Evolutionary conservation across 2,888 invertebrate species (phyloP), one percentile per base, ranked within the genome.

Genomic region (Tetrapedia diversipes): DNA sequence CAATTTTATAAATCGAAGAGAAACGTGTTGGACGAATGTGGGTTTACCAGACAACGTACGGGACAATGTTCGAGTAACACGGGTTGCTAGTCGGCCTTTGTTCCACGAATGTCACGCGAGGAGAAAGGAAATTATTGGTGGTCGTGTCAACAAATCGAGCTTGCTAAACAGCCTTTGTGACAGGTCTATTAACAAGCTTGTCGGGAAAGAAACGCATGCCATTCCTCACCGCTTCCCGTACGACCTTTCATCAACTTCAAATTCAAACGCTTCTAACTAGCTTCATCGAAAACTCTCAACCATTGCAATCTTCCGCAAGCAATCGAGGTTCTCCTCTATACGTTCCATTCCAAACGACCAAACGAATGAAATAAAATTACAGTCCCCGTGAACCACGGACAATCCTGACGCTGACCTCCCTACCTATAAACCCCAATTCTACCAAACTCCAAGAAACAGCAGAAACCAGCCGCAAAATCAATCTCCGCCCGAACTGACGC

Each of bases 131-230:
- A 43, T 43, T 43, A 19, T 32, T 59, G 11, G 43, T 2, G 14
- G 19, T 14, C 32, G 37, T 19, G 19, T 43, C 43, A 32, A 32
- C 41, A 22, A 43, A 43, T 59, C 22, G 10, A 29, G 59, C 43
- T 59, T 43, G 43, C 22, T 59, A 43, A 59, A 43, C 59, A 32
- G 19, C 29, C 59, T 59, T 59, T 43, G 43, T 29, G 8, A 0
- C 43, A 14, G 43, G 8, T 29, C 41, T 59, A 4, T 14, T 22
- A 43, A 29, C 24, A 29, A 19, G 32, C 4, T 14, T 7, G 41
- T 43, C 10, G 19, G 14, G 19, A 32, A 29, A 19, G 29, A n/a
- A 59, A 16, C n/a, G 19, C 27, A 19, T 19, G 10, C 14, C 29
- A 43, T 43, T 59, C 43, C 11, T 59, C n/a, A 1, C 8, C 1